Conservation (phyloP, 2,113 vertebrate genomes). For the Tupaia tana region DNA sequence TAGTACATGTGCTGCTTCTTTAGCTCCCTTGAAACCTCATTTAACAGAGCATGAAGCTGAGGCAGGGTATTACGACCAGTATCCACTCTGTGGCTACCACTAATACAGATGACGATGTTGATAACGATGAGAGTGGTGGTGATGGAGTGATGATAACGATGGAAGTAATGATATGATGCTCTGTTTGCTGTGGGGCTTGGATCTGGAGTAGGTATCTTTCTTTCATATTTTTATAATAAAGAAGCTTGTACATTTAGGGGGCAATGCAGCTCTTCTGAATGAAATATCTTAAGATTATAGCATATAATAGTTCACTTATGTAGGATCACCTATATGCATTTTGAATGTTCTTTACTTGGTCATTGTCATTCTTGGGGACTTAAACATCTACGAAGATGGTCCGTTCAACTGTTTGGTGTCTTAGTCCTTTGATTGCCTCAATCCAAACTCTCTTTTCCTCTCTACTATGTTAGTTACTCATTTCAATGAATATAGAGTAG, state of each 20-base stretch:
- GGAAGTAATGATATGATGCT: not conserved
- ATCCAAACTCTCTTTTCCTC: not conserved
- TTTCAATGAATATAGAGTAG: not conserved
- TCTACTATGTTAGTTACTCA: not conserved
- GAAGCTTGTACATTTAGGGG: not conserved
- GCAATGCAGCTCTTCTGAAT: not conserved
- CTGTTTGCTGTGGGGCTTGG: not conserved
- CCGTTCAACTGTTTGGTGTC: not conserved
- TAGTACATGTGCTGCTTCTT: not conserved
- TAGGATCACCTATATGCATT: not conserved
- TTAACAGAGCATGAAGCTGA: not conserved
- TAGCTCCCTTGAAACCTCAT: not conserved
- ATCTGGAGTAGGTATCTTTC: not conserved
- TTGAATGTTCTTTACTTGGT: not conserved
- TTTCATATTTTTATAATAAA: not conserved
- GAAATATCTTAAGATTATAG: not conserved
- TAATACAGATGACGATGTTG: not conserved
- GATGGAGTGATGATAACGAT: not conserved
- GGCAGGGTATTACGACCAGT: not conserved
- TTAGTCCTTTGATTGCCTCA: not conserved
- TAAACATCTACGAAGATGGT: not conserved
- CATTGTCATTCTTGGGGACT: not conserved
- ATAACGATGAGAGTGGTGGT: not conserved
- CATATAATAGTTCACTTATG: not conserved
- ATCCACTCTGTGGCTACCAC: rapidly evolving